Evolutionary conservation across 2,113 vertebrate species (phyloP), one percentile per base, ranked within the genome.

Genomic region (Ochotona curzoniae): DNA sequence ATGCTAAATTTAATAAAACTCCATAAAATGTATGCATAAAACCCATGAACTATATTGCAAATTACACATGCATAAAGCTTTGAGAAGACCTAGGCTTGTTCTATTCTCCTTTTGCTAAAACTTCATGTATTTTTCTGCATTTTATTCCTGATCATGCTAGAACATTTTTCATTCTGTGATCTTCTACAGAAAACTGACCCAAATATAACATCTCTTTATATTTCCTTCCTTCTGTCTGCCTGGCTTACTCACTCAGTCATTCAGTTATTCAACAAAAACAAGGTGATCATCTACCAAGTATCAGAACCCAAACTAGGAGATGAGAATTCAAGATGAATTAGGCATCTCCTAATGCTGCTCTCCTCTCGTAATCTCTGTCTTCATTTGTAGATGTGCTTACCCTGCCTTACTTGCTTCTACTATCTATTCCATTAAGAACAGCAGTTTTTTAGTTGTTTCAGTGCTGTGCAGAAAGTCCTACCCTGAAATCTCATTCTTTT

Each of bases 191-290:
- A 95, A 92, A 83, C 83, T 80, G 32, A 85, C 86, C 87, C 94
- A 95, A 96, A 90, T 93, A 90, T 83, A 88, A 91, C 89, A 75
- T 84, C 74, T 94, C 84, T 95, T 83, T 80, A 79, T 83, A 49
- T 57, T 88, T 83, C 74, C 47, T 64, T 96, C 90, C 88, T 95
- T 95, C 90, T 95, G 85, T 94, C 92, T 93, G 82, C 91, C 93
- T 96, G 91, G 78, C 87, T 95, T 66, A 23, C 85, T 96, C 90
- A 92, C 32, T 93, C 88, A 87, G 30, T 93, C 93, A 94, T 96
- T 96, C 93, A 92, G 71, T 93, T 96, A 94, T 90, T 97, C 93
- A 93, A 88, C n/a, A 74, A 90, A 82, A 92, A 89, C 83, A 92
- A 74, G 94, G 51, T 49, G 63, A 85, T 74, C 74, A 67, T 69